phyloP scores from a whole-genome alignment of 2,797 vertebrate species.

The Rhinogobio ventralis region DNA sequence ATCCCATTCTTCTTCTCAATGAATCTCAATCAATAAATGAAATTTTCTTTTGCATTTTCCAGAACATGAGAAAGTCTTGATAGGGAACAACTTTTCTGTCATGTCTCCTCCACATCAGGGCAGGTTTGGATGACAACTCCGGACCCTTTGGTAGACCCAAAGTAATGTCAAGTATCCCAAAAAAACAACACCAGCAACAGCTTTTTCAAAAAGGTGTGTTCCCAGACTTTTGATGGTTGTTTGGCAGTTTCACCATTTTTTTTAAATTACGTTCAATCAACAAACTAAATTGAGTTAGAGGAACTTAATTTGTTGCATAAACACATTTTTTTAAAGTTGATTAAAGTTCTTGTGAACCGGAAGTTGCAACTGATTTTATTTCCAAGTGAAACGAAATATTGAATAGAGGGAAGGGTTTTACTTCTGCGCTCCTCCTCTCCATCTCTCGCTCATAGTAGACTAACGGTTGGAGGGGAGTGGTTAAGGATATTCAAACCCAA shows the following conservation, averaged over 20 bases:
- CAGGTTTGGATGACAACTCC: constrained; percentile 7
- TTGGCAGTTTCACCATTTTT: not conserved
- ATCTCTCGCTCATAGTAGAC: too few species aligned
- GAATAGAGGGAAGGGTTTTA: too few species aligned
- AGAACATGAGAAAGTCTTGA: constrained; percentile 22
- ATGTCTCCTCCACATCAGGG: constrained; percentile 19
- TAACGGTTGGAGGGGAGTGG: not conserved
- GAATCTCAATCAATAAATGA: not conserved
- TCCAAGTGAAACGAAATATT: not conserved
- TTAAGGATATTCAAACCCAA: not conserved
- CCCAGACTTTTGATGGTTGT: not conserved
- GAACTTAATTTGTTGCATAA: not conserved
- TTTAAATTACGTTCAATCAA: not conserved
- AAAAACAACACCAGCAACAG: constrained; percentile 15
- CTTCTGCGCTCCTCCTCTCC: too few species aligned
- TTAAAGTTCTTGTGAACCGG: not conserved
- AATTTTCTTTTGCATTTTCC: not conserved
- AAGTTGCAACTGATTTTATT: not conserved
- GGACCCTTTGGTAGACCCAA: constrained; percentile 9
- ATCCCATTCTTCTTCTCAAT: not conserved
- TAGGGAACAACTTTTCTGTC: constrained; percentile 35
- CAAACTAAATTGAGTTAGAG: not conserved
- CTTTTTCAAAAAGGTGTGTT: not conserved
- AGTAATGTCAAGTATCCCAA: constrained; percentile 18
- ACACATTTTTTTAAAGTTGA: not conserved